Base-by-base conservation (phyloP, 1,140 invertebrate species). In the Propsilocerus akamusi region DNA sequence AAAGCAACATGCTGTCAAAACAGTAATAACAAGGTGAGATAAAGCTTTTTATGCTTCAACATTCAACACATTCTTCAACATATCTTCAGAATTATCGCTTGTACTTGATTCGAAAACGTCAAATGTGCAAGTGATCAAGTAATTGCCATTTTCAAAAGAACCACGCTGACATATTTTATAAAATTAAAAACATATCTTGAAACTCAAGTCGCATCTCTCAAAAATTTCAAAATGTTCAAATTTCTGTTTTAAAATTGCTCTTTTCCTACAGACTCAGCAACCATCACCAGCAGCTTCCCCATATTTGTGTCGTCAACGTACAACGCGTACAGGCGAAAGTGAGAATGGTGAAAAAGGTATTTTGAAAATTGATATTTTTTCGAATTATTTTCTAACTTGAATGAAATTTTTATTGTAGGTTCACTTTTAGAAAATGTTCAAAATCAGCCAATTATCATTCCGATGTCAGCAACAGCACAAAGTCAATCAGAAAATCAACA, bases 1-100 rank as follows among this genome's bases (percentile, higher is more conserved):
- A 80, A 85, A 55, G 82, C 83, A 14, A 90, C 86, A 1, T 90
- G 87, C 60, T 91, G 86, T 57, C 63, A 65, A 54, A 65, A 63
- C 49, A 41, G 8, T 17, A 65, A 64, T 51, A 65, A 64, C 48
- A 65, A 65, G 62, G 48, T 63, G 51, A 59, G 63, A 49, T 47
- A 22, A 17, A 26, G 10, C 25, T 25, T n/a, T 4, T 11, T 22
- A 24, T 37, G 23, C 41, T 20, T 34, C 10, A 8, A 24, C 8
- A 17, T 37, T 50, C 17, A 22, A 24, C 14, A 4, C 7, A 4
- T 50, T 26, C 34, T 49, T 49, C 23, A 26, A 26, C 2, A 30
- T 23, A 7, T 20, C 5, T 24, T 23, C 25, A 47, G 46, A 47
- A 47, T 25, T 30, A 30, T 30, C 28, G 14, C 11, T 12, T 30